Evolutionary conservation across 2,888 invertebrate genomes (phyloP).

Genomic region (Macrophya alboannulata): DNA sequence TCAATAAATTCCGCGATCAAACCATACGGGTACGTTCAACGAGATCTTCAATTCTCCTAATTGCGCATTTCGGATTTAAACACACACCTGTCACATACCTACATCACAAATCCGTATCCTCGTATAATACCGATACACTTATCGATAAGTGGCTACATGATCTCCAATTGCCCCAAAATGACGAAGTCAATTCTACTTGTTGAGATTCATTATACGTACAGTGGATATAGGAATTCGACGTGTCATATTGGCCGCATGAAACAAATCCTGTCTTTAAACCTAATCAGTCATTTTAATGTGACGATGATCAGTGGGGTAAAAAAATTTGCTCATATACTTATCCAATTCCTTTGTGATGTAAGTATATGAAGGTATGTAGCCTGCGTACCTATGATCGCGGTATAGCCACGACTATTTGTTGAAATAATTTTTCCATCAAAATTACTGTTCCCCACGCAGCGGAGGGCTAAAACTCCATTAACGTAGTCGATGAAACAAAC

Average conservation of each 20-base stretch:
- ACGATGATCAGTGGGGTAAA: not conserved
- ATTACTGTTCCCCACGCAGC: conserved; percentile 8
- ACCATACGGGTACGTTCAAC: not conserved
- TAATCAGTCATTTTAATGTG: not conserved
- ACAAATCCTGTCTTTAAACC: not conserved
- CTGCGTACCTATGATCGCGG: not conserved
- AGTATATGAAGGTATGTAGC: not conserved
- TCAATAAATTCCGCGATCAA: conserved; percentile 24
- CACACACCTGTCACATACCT: not conserved
- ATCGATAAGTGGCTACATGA: not conserved
- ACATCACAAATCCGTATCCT: not conserved
- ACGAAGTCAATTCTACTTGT: not conserved
- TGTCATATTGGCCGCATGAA: not conserved
- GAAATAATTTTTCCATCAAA: conserved; percentile 20
- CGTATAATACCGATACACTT: not conserved
- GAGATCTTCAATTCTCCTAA: not conserved
- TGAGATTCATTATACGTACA: not conserved
- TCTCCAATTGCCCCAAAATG: not conserved
- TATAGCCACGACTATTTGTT: not conserved
- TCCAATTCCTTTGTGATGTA: too few relatives aligned
- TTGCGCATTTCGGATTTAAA: not conserved
- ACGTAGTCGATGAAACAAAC: conserved; percentile 45
- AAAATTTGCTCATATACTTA: not conserved
- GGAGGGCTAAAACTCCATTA: conserved; percentile 42
- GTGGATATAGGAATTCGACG: not conserved